phyloP scores from a whole-genome alignment of 2,797 vertebrate species.

The Protosalanx chinensis region DNA sequence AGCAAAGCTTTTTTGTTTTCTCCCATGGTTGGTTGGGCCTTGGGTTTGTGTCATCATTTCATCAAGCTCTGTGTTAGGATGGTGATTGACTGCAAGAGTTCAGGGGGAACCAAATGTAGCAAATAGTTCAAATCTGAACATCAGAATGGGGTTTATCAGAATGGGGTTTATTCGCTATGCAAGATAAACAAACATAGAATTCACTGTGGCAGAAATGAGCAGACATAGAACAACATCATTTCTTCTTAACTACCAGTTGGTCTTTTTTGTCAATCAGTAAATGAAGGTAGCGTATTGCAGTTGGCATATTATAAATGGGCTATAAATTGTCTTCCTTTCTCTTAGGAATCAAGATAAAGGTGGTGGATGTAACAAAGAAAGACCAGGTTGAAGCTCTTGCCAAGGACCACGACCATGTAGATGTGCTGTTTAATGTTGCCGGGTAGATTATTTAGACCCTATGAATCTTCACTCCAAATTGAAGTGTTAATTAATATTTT shows the following conservation, averaged over 20 bases:
- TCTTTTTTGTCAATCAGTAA: not conserved
- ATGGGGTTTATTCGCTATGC: no score
- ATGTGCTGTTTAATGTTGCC: conserved; percentile 90
- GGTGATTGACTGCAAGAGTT: not conserved
- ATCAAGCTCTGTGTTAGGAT: not conserved
- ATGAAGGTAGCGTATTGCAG: not conserved
- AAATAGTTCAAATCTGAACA: not conserved
- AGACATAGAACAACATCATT: no score
- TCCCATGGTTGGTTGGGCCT: not conserved
- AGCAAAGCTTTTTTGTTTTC: not conserved
- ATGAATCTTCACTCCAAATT: not conserved
- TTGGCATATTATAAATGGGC: not conserved
- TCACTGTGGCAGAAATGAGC: no score
- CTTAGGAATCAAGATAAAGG: conserved; percentile 82
- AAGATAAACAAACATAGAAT: no score
- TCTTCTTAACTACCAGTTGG: not conserved
- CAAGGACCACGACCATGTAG: conserved; percentile 79
- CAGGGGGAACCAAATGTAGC: not conserved
- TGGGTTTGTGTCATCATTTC: not conserved
- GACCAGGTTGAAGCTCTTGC: conserved; percentile 87
- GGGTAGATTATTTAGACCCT: conserved; percentile 71
- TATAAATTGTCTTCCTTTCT: not conserved
- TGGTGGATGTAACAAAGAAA: conserved; percentile 89
- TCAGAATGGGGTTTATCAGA: no score
- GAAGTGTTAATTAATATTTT: not conserved